Evolutionary conservation across 2,113 vertebrate genomes (phyloP), one percentile per base, ranked within the genome.

Genomic region (Gyps fulvus): DNA sequence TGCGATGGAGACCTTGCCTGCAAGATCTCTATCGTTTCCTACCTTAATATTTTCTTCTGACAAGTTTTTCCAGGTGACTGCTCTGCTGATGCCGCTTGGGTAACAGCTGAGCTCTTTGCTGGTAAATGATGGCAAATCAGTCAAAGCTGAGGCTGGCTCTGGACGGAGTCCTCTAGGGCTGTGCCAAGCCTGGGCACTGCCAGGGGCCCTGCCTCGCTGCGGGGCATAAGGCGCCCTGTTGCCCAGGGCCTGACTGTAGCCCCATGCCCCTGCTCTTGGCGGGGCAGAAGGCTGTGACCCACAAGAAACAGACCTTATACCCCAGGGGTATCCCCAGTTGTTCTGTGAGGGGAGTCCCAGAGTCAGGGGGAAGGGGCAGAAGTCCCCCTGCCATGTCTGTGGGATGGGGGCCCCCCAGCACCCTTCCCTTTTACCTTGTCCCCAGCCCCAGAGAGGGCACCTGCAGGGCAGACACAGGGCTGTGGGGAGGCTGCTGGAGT

Each of bases 1-100:
- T 55, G 74, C 0, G 2, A 86, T 86, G 89, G 94, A 96, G 96
- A 95, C 87, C 81, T 96, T 57, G 61, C 78, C 90, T 87, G 86
- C 2, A 11, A 73, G 83, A 95, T 94, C 96, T 97, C 90, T 90
- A 77, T 97, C n/a, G 14, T 89, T 87, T 92, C 63, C 95, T 87
- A 16, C 69, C n/a, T 72, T 86, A 32, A 2, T 93, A 63, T 84
- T 93, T 97, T 38, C 43, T 74, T 78, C 80, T 90, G 90, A 96
- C 96, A 95, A 82, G 94, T 83, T 96, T 97, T 97, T 96, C 92
- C 88, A 84, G 97, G 97, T 94, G 96, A 97, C 92, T 97, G 95
- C 96, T 95, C 96, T 92, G 95, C 95, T 97, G 85, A 95, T 92
- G 95, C 87, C 4, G 34, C 95, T 95, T 95, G 94, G 96, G 95